These are phyloP conservation scores for Rhinophrynus dorsalis DNA, from an alignment of 2,797 vertebrate genomes.

Conservation along the genomic window DNA sequence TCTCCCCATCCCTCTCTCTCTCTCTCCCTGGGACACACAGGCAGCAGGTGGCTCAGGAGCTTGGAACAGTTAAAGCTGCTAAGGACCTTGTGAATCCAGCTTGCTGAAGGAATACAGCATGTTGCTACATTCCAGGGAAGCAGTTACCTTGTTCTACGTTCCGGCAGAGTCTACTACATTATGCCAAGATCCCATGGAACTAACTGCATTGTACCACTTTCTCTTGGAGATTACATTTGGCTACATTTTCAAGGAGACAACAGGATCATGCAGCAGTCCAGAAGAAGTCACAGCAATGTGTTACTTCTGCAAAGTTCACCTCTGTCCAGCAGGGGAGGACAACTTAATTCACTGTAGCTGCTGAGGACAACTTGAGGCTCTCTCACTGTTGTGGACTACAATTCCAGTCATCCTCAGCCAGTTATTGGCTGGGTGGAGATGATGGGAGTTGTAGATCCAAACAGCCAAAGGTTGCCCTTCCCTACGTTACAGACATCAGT, in stretches of 20 bases:
- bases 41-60: constrained; percentile 23
- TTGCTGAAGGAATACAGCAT: background rate
- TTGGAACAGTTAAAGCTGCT: constrained; percentile 16
- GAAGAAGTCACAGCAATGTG: background rate
- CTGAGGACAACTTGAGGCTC: too few relatives aligned
- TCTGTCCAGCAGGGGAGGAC: too few relatives aligned
- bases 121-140: background rate
- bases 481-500: too few relatives aligned
- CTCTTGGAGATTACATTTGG: constrained; percentile 12
- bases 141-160: background rate
- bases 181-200: background rate
- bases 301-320: too few relatives aligned
- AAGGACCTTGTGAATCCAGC: background rate
- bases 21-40: constrained; percentile 5
- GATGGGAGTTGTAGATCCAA: too few relatives aligned
- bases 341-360: too few relatives aligned
- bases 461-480: too few relatives aligned
- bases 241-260: constrained; percentile 19
- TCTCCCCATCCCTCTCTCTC: background rate
- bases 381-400: too few relatives aligned
- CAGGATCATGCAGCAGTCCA: constrained; percentile 2
- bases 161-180: constrained; percentile 3
- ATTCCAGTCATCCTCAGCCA: too few relatives aligned
- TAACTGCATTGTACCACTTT: too few relatives aligned
- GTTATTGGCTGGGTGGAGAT: too few relatives aligned